phyloP scores from a whole-genome alignment of 2,888 invertebrate species.

The Cantharis rufa region DNA sequence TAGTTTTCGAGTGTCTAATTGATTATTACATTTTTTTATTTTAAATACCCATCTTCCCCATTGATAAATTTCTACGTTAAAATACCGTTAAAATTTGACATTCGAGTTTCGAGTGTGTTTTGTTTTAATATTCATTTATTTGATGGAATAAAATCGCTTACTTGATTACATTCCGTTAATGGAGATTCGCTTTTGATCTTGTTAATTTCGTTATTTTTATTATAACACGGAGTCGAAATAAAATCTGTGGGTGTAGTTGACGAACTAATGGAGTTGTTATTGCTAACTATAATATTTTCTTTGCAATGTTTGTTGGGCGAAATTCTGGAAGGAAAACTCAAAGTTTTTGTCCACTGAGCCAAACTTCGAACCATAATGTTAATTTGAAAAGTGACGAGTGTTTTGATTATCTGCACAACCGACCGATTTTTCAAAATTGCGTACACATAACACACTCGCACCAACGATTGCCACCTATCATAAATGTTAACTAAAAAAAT shows the following conservation, averaged over 20 bases:
- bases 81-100: too few species aligned
- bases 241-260: conserved; percentile 66
- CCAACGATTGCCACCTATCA: conserved; percentile 29
- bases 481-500: neutral
- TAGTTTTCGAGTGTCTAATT: neutral
- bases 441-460: neutral
- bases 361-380: conserved; percentile 81
- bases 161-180: conserved; percentile 50
- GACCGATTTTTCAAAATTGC: neutral
- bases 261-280: conserved; percentile 59
- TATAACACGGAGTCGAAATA: conserved; percentile 43
- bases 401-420: neutral
- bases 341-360: conserved; percentile 88
- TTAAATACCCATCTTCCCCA: too few species aligned
- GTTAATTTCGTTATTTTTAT: conserved; percentile 51
- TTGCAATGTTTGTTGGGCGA: conserved; percentile 80
- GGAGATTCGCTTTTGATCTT: conserved; percentile 49
- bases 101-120: too few species aligned
- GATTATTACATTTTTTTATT: too few species aligned
- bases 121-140: too few species aligned
- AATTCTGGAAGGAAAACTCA: conserved; percentile 85
- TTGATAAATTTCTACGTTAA: too few species aligned
- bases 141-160: conserved; percentile 39
- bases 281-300: conserved; percentile 66
- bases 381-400: neutral